phyloP scores from a whole-genome alignment of 2,113 vertebrate genomes.

The Lepus americanus region DNA sequence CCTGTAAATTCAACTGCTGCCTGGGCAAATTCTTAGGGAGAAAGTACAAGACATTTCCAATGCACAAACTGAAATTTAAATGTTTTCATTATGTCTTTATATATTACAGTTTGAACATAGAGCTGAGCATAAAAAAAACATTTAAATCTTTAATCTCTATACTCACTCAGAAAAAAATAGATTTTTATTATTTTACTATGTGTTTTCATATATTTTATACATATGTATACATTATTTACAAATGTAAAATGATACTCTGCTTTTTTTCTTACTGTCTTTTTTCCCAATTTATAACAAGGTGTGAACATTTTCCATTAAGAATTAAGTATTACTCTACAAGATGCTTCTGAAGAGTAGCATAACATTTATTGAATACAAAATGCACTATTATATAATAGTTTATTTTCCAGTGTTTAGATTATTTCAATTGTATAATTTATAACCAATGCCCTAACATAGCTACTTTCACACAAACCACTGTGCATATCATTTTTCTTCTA shows the following conservation, averaged over 20 bases:
- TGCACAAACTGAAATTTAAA: neutral
- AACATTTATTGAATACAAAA: constrained; percentile 29
- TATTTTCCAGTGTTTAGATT: neutral
- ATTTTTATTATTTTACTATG: neutral
- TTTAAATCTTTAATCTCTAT: neutral
- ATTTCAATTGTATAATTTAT: constrained; percentile 20
- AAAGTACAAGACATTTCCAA: neutral
- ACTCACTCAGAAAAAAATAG: neutral
- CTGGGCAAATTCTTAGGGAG: neutral
- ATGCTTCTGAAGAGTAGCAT: constrained; percentile 1
- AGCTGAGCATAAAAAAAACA: neutral
- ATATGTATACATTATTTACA: neutral
- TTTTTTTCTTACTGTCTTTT: constrained; percentile 2
- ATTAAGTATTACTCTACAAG: neutral
- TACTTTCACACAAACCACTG: neutral
- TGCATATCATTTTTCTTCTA: constrained; percentile 6
- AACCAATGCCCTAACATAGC: neutral
- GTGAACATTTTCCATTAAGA: neutral
- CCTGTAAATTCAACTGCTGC: neutral
- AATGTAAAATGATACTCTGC: neutral
- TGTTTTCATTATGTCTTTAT: neutral
- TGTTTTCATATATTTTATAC: constrained; percentile 4
- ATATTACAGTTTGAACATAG: neutral
- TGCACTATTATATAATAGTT: neutral
- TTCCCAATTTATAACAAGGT: neutral